Base-by-base conservation (phyloP, 2,888 invertebrate species). In the Platerodrilus igneus region DNA sequence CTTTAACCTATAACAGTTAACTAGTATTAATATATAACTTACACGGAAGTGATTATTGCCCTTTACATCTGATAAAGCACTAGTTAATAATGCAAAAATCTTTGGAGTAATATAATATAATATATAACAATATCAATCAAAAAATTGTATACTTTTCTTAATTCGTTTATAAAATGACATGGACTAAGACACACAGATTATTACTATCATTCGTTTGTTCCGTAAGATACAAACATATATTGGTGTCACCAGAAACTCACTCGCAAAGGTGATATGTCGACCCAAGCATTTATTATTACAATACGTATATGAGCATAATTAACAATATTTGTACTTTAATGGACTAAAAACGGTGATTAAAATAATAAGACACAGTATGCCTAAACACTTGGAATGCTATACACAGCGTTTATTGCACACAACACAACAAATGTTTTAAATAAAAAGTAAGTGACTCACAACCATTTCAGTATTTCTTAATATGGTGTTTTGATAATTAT, bases 271-370 rank as follows among this genome's bases (percentile, higher is more conserved):
- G 55, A 55, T 55, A 55, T 55, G 55, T 55, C 47, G 50, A 53
- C 52, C 55, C 53, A 48, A 52, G 52, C 48, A 41, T 44, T 16
- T 17, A 40, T 46, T 42, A 45, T 38, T 41, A 39, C 41, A 36
- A 50, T 40, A 40, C 47, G n/a, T n/a, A n/a, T n/a, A n/a, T n/a
- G 52, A 32, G 36, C 44, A 40, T 57, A 64, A 63, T 37, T 51
- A 78, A 81, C n/a, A n/a, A 80, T 80, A 80, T 82, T 82, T 83
- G 82, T 83, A 82, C 82, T 83, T 80, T 77, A 80, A 81, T 81
- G 81, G 82, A 82, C 82, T 83, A 82, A 80, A 79, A 76, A 76
- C 79, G 77, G 72, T n/a, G n/a, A n/a, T n/a, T 71, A 71, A 44
- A 50, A 48, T 50, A 50, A 39, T 41, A 45, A 47, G 50, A 46